These are phyloP conservation scores for Sphaerolaimus hirsutus DNA, from an alignment of 2,888 invertebrate genomes.

Conservation along the genomic window DNA sequence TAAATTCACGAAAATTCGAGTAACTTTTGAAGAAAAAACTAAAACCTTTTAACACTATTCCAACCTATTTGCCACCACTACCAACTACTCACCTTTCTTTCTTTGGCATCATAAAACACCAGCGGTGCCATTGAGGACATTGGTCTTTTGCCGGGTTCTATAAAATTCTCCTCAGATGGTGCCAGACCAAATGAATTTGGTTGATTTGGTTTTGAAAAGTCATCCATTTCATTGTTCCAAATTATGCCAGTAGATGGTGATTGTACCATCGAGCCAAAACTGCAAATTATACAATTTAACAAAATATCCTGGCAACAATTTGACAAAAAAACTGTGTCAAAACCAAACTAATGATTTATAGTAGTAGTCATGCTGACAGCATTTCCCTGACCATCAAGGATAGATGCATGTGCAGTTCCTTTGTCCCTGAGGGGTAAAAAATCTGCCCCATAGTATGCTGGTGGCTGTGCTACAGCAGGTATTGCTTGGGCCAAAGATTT, in stretches of 20 bases:
- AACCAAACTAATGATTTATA: slow-evolving; percentile 44
- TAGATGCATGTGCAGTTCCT: slow-evolving; percentile 67
- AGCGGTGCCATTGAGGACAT: slow-evolving; percentile 68
- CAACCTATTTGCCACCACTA: too few species aligned
- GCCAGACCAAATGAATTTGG: slow-evolving; percentile 22
- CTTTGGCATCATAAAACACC: slow-evolving; percentile 38
- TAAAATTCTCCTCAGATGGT: slow-evolving; percentile 57
- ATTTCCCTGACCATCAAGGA: slow-evolving; percentile 48
- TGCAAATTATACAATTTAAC: slow-evolving; percentile 25
- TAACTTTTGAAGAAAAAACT: too few species aligned
- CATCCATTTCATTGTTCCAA: slow-evolving; percentile 71
- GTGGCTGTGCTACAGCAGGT: slow-evolving; percentile 30
- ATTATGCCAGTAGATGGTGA: slow-evolving; percentile 60
- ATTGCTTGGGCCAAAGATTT: slow-evolving; percentile 38
- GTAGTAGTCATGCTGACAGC: slow-evolving; percentile 72
- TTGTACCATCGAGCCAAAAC: slow-evolving; percentile 52
- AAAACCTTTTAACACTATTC: too few species aligned
- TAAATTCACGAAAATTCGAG: too few species aligned
- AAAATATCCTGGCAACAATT: not conserved
- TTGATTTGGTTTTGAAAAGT: slow-evolving; percentile 47
- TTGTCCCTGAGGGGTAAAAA: slow-evolving; percentile 33
- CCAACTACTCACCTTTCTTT: not conserved
- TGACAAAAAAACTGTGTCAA: not conserved
- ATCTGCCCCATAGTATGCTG: slow-evolving; percentile 25
- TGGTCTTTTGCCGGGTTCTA: slow-evolving; percentile 51